These are phyloP conservation scores for Anoncus sp. DNA, from an alignment of 2,888 invertebrate species.

Conservation along the genomic window DNA sequence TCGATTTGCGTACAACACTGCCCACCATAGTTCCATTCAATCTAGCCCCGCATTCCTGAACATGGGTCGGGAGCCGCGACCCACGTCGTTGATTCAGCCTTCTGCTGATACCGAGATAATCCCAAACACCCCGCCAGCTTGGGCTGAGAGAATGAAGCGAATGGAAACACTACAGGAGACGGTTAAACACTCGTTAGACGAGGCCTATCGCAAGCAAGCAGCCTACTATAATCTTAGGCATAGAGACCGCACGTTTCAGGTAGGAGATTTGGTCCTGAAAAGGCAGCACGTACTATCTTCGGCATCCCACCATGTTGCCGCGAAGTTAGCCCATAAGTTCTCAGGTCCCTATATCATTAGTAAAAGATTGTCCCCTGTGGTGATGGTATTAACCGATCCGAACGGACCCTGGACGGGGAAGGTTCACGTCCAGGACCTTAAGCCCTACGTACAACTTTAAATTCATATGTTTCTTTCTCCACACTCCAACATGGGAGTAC, in stretches of 20 bases:
- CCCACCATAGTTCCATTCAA: slow-evolving; percentile 4
- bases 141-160: slow-evolving; percentile 16
- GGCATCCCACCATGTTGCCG: neutral
- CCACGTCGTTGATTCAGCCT: no score
- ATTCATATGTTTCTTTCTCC: no score
- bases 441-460: neutral
- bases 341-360: neutral
- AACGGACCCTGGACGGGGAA: neutral
- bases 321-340: slow-evolving; percentile 11
- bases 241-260: neutral
- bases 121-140: neutral
- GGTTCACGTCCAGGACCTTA: slow-evolving; percentile 17
- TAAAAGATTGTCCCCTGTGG: neutral
- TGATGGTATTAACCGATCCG: neutral
- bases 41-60: slow-evolving; percentile 11
- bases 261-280: slow-evolving; percentile 8
- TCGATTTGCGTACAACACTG: slow-evolving; percentile 28
- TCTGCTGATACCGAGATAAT: neutral
- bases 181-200: neutral
- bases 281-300: slow-evolving; percentile 1
- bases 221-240: neutral
- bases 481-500: no score
- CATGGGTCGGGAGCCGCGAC: neutral
- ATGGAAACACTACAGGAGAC: neutral
- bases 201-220: slow-evolving; percentile 1